phyloP scores from a whole-genome alignment of 2,888 invertebrate species.

The Chaitophorus viminalis region DNA sequence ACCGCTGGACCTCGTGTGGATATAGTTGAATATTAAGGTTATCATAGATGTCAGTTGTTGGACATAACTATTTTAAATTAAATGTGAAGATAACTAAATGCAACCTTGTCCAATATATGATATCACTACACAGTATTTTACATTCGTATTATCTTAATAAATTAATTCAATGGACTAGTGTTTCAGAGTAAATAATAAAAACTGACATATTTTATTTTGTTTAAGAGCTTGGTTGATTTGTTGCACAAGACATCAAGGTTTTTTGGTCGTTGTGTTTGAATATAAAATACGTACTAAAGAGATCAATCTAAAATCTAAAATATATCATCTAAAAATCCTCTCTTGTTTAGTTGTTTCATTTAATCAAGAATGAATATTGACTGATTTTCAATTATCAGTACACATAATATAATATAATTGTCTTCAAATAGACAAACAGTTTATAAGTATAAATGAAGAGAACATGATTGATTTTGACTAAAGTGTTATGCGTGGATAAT shows the following conservation, averaged over 20 bases:
- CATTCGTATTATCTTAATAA: constrained; percentile 9
- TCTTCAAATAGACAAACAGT: too few species aligned
- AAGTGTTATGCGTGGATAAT: too few species aligned
- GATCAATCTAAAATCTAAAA: background rate
- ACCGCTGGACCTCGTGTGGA: background rate
- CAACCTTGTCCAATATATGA: constrained; percentile 11
- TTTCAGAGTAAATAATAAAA: constrained; percentile 18
- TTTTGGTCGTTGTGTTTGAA: background rate
- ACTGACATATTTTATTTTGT: constrained; percentile 20
- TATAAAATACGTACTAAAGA: background rate
- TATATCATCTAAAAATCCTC: too few species aligned
- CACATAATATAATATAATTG: too few species aligned
- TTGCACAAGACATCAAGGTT: constrained; percentile 45
- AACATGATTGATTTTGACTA: too few species aligned
- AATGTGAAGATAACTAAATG: background rate
- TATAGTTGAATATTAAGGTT: background rate
- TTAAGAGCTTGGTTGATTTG: background rate
- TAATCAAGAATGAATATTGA: too few species aligned
- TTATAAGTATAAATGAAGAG: too few species aligned
- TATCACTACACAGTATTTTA: background rate
- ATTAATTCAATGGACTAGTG: background rate
- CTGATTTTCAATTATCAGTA: too few species aligned
- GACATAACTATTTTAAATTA: background rate
- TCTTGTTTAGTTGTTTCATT: too few species aligned
- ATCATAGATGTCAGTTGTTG: background rate